Evolutionary conservation across 2,888 invertebrate species (phyloP).

Genomic region (Brenthis ino): DNA sequence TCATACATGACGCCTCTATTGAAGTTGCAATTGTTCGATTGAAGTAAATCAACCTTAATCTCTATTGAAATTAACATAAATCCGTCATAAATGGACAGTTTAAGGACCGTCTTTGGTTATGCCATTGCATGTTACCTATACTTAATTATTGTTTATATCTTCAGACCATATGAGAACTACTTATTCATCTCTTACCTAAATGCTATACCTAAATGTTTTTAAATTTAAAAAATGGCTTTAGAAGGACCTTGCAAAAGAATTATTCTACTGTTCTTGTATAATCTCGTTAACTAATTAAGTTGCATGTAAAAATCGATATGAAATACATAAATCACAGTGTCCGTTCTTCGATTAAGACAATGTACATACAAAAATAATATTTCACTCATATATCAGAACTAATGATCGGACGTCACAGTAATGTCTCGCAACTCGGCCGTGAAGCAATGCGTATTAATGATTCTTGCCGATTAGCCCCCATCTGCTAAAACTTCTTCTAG

Average conservation of each 20-base stretch:
- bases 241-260: too few species aligned
- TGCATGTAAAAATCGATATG: background rate
- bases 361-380: conserved; percentile 42
- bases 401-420: conserved; percentile 67
- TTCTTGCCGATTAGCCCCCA: conserved; percentile 67
- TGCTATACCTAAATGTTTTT: too few species aligned
- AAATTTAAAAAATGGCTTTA: too few species aligned
- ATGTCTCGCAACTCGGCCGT: conserved; percentile 67
- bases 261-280: too few species aligned
- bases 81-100: background rate
- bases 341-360: conserved; percentile 31
- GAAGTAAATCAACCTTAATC: conserved; percentile 19
- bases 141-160: too few species aligned
- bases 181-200: too few species aligned
- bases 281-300: background rate
- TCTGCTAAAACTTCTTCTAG: conserved; percentile 61
- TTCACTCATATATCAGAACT: conserved; percentile 66
- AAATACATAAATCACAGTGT: conserved; percentile 13
- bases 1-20: conserved; percentile 9
- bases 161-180: too few species aligned
- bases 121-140: too few species aligned
- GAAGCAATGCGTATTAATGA: conserved; percentile 75
- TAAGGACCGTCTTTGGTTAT: background rate
- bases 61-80: conserved; percentile 6
- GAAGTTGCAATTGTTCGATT: conserved; percentile 14